Percentiles rank a stretch among this genome's conserved stretches.
Evolutionary conservation across 2,113 vertebrate species (phyloP).

Genomic region (Philantomba maxwellii): DNA sequence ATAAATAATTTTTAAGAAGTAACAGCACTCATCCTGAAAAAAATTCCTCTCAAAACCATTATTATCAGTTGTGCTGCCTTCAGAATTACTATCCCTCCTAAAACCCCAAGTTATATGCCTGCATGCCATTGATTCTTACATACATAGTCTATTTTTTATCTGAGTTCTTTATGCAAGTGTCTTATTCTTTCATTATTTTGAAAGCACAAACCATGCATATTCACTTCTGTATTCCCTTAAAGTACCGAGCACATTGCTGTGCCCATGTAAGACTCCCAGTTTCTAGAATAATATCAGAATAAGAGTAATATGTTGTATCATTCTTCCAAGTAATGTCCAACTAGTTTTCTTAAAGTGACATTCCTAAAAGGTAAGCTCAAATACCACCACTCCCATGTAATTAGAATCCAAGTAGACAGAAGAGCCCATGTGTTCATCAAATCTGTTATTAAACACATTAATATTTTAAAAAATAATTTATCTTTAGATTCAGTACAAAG

Average conservation of each 20-base stretch:
- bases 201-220: not conserved
- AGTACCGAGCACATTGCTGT: not conserved
- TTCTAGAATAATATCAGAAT: not conserved
- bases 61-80: not conserved
- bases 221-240: not conserved
- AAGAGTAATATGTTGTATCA: not conserved
- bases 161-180: not conserved
- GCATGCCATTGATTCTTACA: not conserved
- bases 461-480: not conserved
- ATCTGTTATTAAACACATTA: not conserved
- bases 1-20: not conserved
- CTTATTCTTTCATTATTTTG: not conserved
- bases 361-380: not conserved
- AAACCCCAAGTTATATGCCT: not conserved
- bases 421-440: not conserved
- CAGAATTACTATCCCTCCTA: not conserved
- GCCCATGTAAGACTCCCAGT: not conserved
- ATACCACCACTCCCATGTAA: not conserved
- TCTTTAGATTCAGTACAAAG: not conserved
- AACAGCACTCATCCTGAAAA: not conserved
- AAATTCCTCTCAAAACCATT: conserved; percentile 7
- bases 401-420: not conserved
- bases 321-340: not conserved
- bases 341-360: not conserved
- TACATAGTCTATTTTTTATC: not conserved